Evolutionary conservation across 2,888 invertebrate genomes (phyloP).

Genomic region (Acronicta leporina): DNA sequence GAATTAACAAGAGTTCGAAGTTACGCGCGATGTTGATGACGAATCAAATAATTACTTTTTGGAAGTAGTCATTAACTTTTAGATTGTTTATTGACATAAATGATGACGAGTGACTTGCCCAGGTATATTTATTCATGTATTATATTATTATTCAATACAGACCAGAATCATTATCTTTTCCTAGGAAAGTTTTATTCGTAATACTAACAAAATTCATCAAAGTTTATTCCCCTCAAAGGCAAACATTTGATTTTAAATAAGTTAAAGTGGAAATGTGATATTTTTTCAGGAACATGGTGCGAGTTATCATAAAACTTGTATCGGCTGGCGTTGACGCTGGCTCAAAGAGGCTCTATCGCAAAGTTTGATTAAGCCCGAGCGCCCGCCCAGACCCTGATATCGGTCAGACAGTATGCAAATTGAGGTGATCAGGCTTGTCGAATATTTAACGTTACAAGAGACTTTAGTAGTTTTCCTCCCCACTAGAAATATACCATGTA

Average conservation of each 20-base stretch:
- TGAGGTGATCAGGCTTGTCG: neutral
- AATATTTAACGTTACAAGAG: conserved; percentile 8
- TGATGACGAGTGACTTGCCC: too few relatives aligned
- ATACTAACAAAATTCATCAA: conserved; percentile 8
- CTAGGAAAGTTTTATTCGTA: neutral
- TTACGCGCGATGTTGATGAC: neutral
- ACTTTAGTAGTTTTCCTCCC: neutral
- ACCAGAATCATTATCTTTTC: neutral
- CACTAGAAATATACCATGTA: too few relatives aligned
- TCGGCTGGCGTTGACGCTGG: conserved; percentile 27
- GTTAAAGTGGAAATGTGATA: conserved; percentile 22
- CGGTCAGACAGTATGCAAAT: conserved; percentile 28
- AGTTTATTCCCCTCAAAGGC: conserved; percentile 20
- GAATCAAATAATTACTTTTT: neutral
- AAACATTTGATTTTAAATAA: conserved; percentile 5
- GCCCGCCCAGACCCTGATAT: conserved; percentile 10
- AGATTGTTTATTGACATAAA: too few relatives aligned
- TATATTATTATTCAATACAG: too few relatives aligned
- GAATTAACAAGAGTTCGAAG: neutral
- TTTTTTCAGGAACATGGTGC: conserved; percentile 12
- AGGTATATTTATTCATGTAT: neutral
- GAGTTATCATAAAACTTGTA: conserved; percentile 40
- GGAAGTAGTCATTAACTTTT: too few relatives aligned
- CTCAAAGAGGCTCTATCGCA: conserved; percentile 34
- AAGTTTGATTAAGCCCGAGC: conserved; percentile 37